Conservation (phyloP, 1,140 invertebrate genomes). For the Conus betulinus region DNA sequence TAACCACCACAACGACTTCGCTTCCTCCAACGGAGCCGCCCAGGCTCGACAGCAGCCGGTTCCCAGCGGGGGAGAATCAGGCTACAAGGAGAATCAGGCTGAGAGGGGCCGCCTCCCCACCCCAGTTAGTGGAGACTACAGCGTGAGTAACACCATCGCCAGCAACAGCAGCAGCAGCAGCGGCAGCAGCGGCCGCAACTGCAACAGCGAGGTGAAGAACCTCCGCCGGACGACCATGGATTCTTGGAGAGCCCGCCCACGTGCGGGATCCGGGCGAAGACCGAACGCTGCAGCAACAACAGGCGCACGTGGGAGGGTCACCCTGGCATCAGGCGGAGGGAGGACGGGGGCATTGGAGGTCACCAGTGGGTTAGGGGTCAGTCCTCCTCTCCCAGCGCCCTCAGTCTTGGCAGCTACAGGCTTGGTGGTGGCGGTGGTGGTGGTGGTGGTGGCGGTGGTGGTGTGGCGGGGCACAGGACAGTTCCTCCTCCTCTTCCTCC, state of each 20-base stretch:
- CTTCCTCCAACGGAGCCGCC: not conserved
- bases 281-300: too few relatives aligned
- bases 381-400: not conserved
- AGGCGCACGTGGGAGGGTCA: not conserved
- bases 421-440: too few relatives aligned
- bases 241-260: too few relatives aligned
- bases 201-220: not conserved
- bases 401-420: conserved; percentile 26
- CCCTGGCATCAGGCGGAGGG: not conserved
- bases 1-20: not conserved
- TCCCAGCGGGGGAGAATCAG: too few relatives aligned
- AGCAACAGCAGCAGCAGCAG: not conserved
- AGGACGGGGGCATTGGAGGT: not conserved
- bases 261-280: too few relatives aligned
- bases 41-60: not conserved
- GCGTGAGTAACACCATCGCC: conserved; percentile 14
- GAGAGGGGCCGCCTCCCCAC: too few relatives aligned
- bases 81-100: too few relatives aligned
- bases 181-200: not conserved
- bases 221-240: too few relatives aligned
- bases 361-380: not conserved
- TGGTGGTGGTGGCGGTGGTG: not conserved
- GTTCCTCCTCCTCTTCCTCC: conserved; percentile 33
- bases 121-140: too few relatives aligned
- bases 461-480: not conserved